A percentile compares a stretch with the other conserved stretches of the same genome.
Conservation (phyloP, 2,797 vertebrate species). For the Acanthurus leucopareius region DNA sequence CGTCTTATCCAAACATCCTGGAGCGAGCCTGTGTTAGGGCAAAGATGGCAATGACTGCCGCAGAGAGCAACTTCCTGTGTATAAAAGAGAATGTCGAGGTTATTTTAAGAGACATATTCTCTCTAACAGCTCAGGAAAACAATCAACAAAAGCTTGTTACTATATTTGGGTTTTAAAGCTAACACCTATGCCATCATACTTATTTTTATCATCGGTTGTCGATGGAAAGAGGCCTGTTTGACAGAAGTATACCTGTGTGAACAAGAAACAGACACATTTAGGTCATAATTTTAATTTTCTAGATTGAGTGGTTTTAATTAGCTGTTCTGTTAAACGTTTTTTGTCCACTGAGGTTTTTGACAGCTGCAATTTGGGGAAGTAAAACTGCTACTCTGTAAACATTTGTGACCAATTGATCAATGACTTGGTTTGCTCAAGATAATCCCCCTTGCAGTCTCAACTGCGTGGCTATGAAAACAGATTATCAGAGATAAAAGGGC, state of each 20-base stretch:
- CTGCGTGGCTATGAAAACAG: constrained; percentile 78
- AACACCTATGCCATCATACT: constrained; percentile 41
- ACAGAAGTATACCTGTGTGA: constrained; percentile 3
- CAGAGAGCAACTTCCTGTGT: constrained; percentile 59
- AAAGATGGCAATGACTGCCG: constrained; percentile 33
- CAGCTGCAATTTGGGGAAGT: constrained; percentile 47
- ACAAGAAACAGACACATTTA: constrained; percentile 27
- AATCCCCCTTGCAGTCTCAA: constrained; percentile 63
- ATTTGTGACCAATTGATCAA: constrained; percentile 53
- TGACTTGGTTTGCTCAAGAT: constrained; percentile 59
- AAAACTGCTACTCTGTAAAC: constrained; percentile 52
- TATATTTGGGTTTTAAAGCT: constrained; percentile 76
- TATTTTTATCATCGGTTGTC: constrained; percentile 8
- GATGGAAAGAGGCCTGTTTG: constrained; percentile 1
- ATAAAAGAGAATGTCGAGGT: constrained; percentile 44
- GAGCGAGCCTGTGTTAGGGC: constrained; percentile 31
- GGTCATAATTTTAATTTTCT: constrained; percentile 36
- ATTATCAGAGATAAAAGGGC: constrained; percentile 78
- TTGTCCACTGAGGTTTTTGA: constrained; percentile 21
- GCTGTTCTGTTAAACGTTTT: constrained; percentile 15
- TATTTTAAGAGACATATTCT: constrained; percentile 72
- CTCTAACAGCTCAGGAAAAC: constrained; percentile 56
- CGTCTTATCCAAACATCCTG: constrained; percentile 69
- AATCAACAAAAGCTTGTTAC: constrained; percentile 72
- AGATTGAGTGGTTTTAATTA: constrained; percentile 22